phyloP scores from a whole-genome alignment of 1,140 invertebrate genomes.

The Melipona quadrifasciata region DNA sequence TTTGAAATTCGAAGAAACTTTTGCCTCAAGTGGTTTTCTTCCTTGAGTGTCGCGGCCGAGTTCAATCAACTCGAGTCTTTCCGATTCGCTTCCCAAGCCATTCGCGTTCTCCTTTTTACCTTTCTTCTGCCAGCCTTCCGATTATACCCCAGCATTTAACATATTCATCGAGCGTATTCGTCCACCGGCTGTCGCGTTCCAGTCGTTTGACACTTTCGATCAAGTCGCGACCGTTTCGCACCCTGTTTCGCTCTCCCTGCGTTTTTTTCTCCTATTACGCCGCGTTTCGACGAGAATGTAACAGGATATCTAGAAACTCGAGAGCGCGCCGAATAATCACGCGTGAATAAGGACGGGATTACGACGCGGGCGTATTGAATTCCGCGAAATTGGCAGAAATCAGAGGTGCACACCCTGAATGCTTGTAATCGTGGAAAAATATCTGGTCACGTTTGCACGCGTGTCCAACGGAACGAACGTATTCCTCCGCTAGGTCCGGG shows the following conservation, averaged over 20 bases:
- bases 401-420: constrained; percentile 49
- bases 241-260: background rate
- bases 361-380: constrained; percentile 47
- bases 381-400: constrained; percentile 59
- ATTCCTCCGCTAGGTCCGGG: background rate
- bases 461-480: constrained; percentile 17
- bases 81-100: constrained; percentile 61
- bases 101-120: constrained; percentile 15
- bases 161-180: constrained; percentile 39
- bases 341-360: constrained; percentile 49
- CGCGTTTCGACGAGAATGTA: background rate
- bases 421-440: constrained; percentile 59
- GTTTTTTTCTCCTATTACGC: background rate
- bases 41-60: constrained; percentile 69
- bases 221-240: constrained; percentile 50
- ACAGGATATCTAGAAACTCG: constrained; percentile 5
- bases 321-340: constrained; percentile 52
- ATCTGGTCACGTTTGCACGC: constrained; percentile 60
- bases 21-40: constrained; percentile 66
- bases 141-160: constrained; percentile 5
- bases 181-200: background rate
- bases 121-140: background rate
- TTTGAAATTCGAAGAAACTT: constrained; percentile 78
- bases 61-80: constrained; percentile 78
- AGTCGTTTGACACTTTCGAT: constrained; percentile 40